These are phyloP conservation scores for Crotalus tigris DNA, from an alignment of 2,113 vertebrate species.

Conservation along the genomic window DNA sequence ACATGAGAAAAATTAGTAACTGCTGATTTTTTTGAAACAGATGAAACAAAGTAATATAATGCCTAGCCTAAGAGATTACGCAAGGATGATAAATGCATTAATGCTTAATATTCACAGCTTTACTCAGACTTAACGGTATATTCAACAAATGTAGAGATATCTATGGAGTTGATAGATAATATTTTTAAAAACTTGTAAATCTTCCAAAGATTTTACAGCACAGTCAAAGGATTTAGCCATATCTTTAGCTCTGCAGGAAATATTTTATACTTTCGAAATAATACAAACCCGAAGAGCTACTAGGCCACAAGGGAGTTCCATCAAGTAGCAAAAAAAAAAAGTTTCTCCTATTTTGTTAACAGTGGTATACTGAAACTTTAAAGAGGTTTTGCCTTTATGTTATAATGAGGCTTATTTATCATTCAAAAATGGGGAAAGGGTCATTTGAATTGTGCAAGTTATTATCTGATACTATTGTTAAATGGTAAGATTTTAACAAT, in stretches of 20 bases:
- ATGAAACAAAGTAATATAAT: background rate
- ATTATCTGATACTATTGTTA: background rate
- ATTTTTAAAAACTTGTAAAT: background rate
- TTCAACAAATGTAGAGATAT: background rate
- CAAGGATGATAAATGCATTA: background rate
- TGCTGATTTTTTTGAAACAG: background rate
- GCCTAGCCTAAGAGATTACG: background rate
- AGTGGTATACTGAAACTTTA: background rate
- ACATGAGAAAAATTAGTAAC: background rate
- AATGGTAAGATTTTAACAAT: background rate
- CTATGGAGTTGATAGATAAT: background rate
- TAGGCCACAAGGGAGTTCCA: background rate
- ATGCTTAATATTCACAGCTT: background rate
- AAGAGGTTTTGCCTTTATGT: background rate
- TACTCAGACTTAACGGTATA: background rate
- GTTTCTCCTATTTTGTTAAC: background rate
- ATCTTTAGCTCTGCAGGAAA: background rate
- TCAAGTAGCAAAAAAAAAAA: background rate
- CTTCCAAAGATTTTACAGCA: background rate
- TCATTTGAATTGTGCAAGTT: background rate
- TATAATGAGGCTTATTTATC: background rate
- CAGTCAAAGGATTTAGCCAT: background rate
- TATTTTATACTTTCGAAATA: background rate
- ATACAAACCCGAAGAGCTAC: background rate
- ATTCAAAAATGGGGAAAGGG: background rate